phyloP scores from a whole-genome alignment of 1,140 invertebrate genomes.

The Drosophila mojavensis region DNA sequence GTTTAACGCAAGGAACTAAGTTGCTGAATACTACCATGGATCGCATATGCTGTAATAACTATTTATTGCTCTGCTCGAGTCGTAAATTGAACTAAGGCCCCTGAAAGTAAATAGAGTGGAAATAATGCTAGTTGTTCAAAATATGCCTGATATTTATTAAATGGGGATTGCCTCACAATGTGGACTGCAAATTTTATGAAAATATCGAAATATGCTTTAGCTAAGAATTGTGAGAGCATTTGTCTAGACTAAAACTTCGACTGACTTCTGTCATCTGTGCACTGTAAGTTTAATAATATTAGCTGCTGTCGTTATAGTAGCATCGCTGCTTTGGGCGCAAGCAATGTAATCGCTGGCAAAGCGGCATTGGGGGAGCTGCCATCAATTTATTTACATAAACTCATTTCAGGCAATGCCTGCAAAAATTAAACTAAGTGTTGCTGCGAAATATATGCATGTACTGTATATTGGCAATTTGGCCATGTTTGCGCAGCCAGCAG shows the following conservation, averaged over 20 bases:
- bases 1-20: slow-evolving; percentile 3
- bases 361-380: not conserved
- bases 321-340: not conserved
- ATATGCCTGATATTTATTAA: no score
- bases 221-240: no score
- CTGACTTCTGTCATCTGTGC: no score
- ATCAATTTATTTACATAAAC: slow-evolving; percentile 18
- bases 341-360: not conserved
- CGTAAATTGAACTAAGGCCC: slow-evolving; percentile 9
- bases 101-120: not conserved
- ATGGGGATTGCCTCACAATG: no score
- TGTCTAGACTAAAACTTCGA: no score
- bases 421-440: slow-evolving; percentile 29
- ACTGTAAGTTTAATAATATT: slow-evolving; percentile 3
- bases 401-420: not conserved
- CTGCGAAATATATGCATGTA: not conserved
- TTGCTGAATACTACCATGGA: slow-evolving; percentile 8
- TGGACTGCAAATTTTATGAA: no score
- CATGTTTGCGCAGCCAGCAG: not conserved
- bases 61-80: slow-evolving; percentile 6
- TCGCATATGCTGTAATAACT: slow-evolving; percentile 13
- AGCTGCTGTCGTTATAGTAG: not conserved
- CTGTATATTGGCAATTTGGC: slow-evolving; percentile 11
- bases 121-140: not conserved
- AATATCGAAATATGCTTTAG: no score